Percentiles rank a stretch among this genome's conserved stretches.
These are phyloP conservation scores for Trachelus troglodyta DNA, from an alignment of 2,888 invertebrate species.

Conservation along the genomic window DNA sequence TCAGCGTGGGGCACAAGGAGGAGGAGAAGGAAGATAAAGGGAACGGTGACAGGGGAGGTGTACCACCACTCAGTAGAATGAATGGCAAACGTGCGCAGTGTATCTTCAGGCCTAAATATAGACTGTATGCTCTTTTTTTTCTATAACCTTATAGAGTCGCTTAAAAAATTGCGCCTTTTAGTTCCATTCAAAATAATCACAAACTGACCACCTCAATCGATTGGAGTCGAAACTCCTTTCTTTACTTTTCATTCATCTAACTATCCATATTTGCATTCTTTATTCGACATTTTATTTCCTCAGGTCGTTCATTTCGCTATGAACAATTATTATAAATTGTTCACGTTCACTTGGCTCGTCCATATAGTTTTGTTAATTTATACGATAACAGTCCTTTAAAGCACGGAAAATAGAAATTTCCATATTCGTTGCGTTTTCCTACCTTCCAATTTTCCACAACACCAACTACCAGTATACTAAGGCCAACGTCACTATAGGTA, in stretches of 20 bases:
- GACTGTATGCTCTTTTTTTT: background rate
- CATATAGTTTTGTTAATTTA: background rate
- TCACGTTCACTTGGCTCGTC: background rate
- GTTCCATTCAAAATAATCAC: background rate
- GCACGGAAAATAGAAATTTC: background rate
- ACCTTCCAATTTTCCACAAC: constrained; percentile 38
- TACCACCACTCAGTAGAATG: background rate
- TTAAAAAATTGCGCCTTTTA: background rate
- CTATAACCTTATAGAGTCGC: background rate
- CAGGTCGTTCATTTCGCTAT: background rate
- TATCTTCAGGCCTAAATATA: background rate
- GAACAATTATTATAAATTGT: background rate
- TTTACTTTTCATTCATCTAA: background rate
- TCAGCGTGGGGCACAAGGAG: background rate
- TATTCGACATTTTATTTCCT: background rate
- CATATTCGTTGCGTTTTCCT: constrained; percentile 28
- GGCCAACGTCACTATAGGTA: background rate
- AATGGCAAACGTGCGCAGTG: background rate
- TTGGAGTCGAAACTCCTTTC: background rate
- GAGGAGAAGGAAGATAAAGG: background rate
- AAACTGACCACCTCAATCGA: background rate
- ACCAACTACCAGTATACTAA: background rate
- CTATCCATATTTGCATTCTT: background rate
- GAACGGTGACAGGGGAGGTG: background rate
- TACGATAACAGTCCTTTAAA: background rate